Evolutionary conservation across 1,140 invertebrate species (phyloP), one percentile per base, ranked within the genome.

Genomic region (Triops longicaudatus): DNA sequence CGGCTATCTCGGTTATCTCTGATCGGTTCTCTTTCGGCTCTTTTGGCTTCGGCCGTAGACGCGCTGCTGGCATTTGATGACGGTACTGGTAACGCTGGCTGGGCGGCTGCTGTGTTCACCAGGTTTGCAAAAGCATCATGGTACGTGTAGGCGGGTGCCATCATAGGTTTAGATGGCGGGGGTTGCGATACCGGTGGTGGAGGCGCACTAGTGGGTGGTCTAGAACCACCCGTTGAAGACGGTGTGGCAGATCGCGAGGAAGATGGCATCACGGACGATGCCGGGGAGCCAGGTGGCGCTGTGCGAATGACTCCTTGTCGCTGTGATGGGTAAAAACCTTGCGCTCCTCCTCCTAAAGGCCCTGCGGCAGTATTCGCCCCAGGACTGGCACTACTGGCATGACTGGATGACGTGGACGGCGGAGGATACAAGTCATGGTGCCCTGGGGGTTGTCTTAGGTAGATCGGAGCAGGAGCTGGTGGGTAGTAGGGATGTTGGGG

Each of bases 81-180:
- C 0, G 94, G 93, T 72, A 95, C 93, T 1, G 92, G 92, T 80
- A 95, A 82, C 82, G 90, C 92, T 0, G 92, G 91, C 81, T 94
- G 93, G 80, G 92, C 90, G 0, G 91, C 91, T 14, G 93, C 93
- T 7, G 93, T 91, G 81, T 96, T 93, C 1, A 95, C 94, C 31
- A 96, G 85, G 72, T 91, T 93, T 17, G 91, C 90, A 81, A 96
- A 89, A 0, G 93, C 93, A 83, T 95, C 93, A 81, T 95, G 90
- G 77, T 72, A 43, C 17, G 63, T 26, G 74, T 43, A 63, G 43
- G 73, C 28, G 75, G 73, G 37, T 73, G 77, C 72, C 31, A 43
- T 11, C 72, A 44, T 41, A 44, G 43, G 37, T 72, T 44, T 27
- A 72, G 28, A 11, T 73, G 63, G 41, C 7, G 75, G 63, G 22